These are phyloP conservation scores for Pandemis heparana DNA, from an alignment of 2,888 invertebrate species.

Conservation along the genomic window DNA sequence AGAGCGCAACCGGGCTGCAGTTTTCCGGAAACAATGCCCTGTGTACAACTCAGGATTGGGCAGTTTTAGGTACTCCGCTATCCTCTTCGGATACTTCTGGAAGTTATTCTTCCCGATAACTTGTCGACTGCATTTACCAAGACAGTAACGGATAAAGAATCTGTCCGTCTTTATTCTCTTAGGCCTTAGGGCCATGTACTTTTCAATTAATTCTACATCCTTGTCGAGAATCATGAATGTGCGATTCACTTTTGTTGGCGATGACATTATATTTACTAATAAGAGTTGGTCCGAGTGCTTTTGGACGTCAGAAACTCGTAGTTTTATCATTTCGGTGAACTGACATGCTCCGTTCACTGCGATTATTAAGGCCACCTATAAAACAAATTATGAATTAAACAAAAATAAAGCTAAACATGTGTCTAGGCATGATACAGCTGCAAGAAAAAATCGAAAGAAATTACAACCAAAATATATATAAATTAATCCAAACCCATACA, in stretches of 20 bases:
- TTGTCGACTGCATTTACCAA: not conserved
- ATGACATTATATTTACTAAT: not conserved
- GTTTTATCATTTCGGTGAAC: not conserved
- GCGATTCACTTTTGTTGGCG: not conserved
- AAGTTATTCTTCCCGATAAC: not conserved
- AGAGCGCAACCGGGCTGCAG: not conserved
- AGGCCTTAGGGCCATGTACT: not conserved
- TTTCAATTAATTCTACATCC: not conserved
- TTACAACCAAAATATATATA: too few species aligned
- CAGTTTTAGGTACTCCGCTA: not conserved
- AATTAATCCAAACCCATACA: too few species aligned
- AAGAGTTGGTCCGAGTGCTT: not conserved
- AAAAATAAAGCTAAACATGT: too few species aligned
- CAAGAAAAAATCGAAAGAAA: too few species aligned
- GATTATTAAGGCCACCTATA: slow-evolving; percentile 11
- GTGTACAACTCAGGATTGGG: not conserved
- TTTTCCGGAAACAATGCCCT: not conserved
- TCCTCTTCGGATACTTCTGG: not conserved
- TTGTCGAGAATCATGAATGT: not conserved
- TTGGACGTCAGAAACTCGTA: not conserved
- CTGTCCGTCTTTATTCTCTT: not conserved
- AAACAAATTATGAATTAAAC: not conserved
- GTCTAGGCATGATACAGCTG: too few species aligned
- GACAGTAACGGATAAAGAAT: not conserved
- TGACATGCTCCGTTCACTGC: not conserved